Evolutionary conservation across 2,888 invertebrate genomes (phyloP).

Genomic region (Boloria selene): DNA sequence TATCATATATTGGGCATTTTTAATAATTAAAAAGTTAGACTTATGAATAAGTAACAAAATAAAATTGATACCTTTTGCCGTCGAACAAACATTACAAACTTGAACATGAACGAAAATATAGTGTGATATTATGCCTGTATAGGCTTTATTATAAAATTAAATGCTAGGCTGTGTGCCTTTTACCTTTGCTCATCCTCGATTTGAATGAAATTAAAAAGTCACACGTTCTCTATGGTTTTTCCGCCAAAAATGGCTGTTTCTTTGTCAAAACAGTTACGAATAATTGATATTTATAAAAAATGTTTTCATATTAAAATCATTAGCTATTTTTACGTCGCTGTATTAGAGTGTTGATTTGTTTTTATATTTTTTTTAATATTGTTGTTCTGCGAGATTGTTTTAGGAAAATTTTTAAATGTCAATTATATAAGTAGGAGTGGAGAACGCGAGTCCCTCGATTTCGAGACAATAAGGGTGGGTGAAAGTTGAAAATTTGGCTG

Average conservation of each 20-base stretch:
- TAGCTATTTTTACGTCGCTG: slow-evolving; percentile 9
- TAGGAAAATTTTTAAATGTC: slow-evolving; percentile 27
- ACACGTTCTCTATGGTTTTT: not conserved
- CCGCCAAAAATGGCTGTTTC: not conserved
- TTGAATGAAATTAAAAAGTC: not conserved
- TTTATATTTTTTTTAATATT: slow-evolving; percentile 19
- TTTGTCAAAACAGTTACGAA: too few species aligned
- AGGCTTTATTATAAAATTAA: not conserved
- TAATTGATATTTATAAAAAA: not conserved
- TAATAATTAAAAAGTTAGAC: not conserved
- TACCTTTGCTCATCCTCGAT: not conserved
- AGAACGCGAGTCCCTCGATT: not conserved
- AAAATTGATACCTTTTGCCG: not conserved
- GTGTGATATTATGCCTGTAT: not conserved
- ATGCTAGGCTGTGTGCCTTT: not conserved
- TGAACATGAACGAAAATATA: slow-evolving; percentile 2
- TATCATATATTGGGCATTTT: too few species aligned
- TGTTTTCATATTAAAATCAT: slow-evolving; percentile 22
- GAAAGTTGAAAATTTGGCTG: slow-evolving; percentile 26
- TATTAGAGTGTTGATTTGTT: slow-evolving; percentile 28
- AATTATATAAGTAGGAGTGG: slow-evolving; percentile 18
- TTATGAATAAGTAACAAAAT: not conserved
- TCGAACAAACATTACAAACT: slow-evolving; percentile 1
- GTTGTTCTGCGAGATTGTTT: slow-evolving; percentile 27
- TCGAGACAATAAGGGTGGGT: slow-evolving; percentile 25